Evolutionary conservation across 2,113 vertebrate genomes (phyloP).

Genomic region (Ivindomyrus marchei): DNA sequence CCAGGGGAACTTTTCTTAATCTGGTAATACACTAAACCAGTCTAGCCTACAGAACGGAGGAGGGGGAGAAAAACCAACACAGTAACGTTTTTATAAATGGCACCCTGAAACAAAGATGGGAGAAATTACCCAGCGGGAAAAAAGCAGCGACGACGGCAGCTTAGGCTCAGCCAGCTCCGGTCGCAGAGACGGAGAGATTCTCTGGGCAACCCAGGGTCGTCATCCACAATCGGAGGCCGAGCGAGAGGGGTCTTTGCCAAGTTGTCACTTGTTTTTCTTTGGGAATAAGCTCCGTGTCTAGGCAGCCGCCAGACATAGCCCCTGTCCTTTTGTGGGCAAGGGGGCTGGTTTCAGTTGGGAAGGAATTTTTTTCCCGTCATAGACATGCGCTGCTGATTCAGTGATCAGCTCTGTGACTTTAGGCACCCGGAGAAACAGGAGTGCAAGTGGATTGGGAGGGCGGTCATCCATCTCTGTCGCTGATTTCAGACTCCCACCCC

Average conservation of each 20-base stretch:
- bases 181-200: background rate
- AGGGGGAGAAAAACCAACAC: background rate
- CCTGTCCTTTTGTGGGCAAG: conserved; percentile 5
- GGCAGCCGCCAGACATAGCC: background rate
- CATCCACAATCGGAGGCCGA: background rate
- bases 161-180: background rate
- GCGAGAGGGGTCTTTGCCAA: background rate
- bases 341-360: background rate
- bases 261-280: background rate
- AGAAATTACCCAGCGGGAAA: background rate
- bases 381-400: background rate
- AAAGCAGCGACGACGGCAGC: background rate
- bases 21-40: background rate
- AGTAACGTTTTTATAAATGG: background rate
- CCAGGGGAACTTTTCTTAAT: background rate
- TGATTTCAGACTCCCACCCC: background rate
- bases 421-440: background rate
- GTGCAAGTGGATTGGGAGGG: background rate
- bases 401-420: background rate
- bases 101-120: background rate
- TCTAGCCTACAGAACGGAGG: background rate
- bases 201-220: background rate
- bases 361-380: background rate
- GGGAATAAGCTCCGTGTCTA: background rate
- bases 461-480: background rate